Percentiles rank a stretch among this genome's conserved stretches.
Conservation (phyloP, 1,140 invertebrate species). For the Heliconius hermathena region DNA sequence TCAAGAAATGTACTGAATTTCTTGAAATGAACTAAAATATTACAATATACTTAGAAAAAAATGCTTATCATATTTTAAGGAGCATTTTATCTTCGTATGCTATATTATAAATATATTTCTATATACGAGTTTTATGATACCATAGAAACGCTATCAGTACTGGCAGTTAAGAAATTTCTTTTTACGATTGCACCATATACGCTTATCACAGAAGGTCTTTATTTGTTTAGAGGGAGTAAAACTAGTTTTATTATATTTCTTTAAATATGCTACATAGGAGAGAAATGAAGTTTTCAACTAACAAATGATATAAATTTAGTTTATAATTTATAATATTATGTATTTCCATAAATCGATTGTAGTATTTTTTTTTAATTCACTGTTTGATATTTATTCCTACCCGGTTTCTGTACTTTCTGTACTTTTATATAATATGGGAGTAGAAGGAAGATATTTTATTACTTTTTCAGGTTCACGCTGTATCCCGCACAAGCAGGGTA, state of each 20-base stretch:
- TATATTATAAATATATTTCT: background rate
- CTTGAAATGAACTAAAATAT: background rate
- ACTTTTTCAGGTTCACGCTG: too few species aligned
- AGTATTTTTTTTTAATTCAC: too few species aligned
- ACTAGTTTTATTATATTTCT: background rate
- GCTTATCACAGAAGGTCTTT: conserved; percentile 4
- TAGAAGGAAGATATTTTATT: too few species aligned
- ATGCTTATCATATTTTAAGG: background rate
- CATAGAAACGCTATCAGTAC: conserved; percentile 29
- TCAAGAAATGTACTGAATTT: background rate
- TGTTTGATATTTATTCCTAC: too few species aligned
- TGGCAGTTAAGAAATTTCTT: conserved; percentile 24
- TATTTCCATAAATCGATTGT: too few species aligned
- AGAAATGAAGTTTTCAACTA: background rate
- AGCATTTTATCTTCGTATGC: background rate
- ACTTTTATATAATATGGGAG: too few species aligned
- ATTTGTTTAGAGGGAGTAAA: conserved; percentile 9
- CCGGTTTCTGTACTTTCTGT: rapidly evolving
- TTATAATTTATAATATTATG: too few species aligned
- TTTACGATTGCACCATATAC: conserved; percentile 15
- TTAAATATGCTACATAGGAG: background rate
- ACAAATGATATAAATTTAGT: background rate
- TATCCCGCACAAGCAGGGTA: too few species aligned
- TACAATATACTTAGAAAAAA: background rate
- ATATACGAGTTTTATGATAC: conserved; percentile 17